Evolutionary conservation across 2,888 invertebrate genomes (phyloP).

Genomic region (Itoplectis maculator): DNA sequence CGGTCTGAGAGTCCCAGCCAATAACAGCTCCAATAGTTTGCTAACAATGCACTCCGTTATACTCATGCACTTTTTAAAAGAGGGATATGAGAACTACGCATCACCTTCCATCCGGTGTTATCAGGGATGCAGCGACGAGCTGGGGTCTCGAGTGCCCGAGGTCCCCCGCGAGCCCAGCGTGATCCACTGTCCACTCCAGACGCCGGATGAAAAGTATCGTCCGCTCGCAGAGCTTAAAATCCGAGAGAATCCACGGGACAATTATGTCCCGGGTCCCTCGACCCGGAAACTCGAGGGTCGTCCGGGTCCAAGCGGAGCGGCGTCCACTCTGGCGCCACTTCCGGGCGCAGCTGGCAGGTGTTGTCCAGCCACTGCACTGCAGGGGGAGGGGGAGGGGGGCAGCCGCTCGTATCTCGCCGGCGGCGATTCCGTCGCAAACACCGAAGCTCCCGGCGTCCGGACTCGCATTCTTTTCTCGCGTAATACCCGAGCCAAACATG

Average conservation of each 20-base stretch:
- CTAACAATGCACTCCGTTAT: too few species aligned
- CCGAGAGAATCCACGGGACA: slow-evolving; percentile 7
- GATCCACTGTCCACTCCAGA: background rate
- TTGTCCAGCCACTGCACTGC: slow-evolving; percentile 4
- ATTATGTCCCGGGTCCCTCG: slow-evolving; percentile 42
- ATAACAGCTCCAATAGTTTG: too few species aligned
- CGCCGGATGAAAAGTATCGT: slow-evolving; percentile 20
- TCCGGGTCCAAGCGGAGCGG: slow-evolving; percentile 6
- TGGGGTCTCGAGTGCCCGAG: background rate
- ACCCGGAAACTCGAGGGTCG: slow-evolving; percentile 53
- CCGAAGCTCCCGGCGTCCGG: background rate
- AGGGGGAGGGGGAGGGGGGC: too few species aligned
- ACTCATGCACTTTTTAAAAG: too few species aligned
- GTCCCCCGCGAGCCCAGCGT: background rate
- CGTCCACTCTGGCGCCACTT: slow-evolving; percentile 61
- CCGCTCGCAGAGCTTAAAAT: background rate
- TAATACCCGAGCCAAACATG: background rate
- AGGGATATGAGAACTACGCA: too few species aligned
- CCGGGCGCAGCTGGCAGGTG: slow-evolving; percentile 63
- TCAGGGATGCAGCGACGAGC: too few species aligned
- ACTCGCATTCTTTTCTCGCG: slow-evolving; percentile 17
- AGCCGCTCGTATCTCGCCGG: background rate
- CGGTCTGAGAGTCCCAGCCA: too few species aligned
- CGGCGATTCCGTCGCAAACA: slow-evolving; percentile 18
- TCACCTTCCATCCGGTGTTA: too few species aligned